Evolutionary conservation across 2,888 invertebrate genomes (phyloP).

Genomic region (Cordilura impudica): DNA sequence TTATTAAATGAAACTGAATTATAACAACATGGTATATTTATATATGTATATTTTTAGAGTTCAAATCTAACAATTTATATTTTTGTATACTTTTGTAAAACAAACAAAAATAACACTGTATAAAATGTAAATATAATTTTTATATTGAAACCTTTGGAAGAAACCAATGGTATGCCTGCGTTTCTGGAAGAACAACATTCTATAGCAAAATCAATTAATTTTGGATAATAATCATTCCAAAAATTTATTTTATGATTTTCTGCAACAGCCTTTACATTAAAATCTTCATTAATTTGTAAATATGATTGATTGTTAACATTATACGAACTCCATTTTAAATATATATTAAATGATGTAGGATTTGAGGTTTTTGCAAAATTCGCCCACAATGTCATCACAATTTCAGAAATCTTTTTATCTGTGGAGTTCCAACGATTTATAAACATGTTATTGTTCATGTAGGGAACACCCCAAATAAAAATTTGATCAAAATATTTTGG

Average conservation of each 20-base stretch:
- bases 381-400: conserved; percentile 89
- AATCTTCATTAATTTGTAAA: conserved; percentile 86
- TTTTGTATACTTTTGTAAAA: conserved; percentile 3
- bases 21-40: neutral
- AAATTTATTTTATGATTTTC: conserved; percentile 89
- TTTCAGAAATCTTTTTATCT: conserved; percentile 88
- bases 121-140: conserved; percentile 34
- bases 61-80: conserved; percentile 42
- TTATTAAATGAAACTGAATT: no score
- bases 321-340: conserved; percentile 87
- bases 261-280: conserved; percentile 86
- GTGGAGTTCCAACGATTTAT: conserved; percentile 85
- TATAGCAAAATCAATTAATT: conserved; percentile 84
- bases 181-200: conserved; percentile 81
- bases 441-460: conserved; percentile 82
- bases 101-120: conserved; percentile 25
- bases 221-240: conserved; percentile 91
- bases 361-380: conserved; percentile 87
- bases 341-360: conserved; percentile 84
- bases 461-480: conserved; percentile 89
- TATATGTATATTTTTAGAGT: neutral
- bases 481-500: conserved; percentile 90
- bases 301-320: conserved; percentile 83
- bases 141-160: conserved; percentile 50
- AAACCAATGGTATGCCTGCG: conserved; percentile 20